A percentile compares a stretch with the other conserved stretches of the same genome.
Conservation (phyloP, 2,888 invertebrate genomes). For the Syrphus vitripennis region DNA sequence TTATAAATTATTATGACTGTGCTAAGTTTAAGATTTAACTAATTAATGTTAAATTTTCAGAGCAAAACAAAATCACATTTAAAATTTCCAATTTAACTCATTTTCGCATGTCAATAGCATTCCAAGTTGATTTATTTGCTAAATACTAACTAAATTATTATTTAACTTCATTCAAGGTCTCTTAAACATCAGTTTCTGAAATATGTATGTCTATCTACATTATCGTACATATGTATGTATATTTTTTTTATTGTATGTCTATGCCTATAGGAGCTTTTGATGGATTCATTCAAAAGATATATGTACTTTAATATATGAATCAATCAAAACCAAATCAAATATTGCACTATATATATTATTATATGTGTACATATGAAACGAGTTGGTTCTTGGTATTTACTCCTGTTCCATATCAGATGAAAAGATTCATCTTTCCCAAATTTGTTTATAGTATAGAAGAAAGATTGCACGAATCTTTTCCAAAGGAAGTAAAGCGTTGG, state of each 20-base stretch:
- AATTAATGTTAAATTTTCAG: no score
- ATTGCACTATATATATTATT: no score
- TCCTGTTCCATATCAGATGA: conserved; percentile 18
- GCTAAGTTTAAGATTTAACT: no score
- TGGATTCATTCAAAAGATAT: background rate
- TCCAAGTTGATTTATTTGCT: background rate
- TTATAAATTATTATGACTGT: no score
- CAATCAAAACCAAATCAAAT: conserved; percentile 20
- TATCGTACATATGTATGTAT: background rate
- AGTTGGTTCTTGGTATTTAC: conserved; percentile 16
- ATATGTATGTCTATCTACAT: background rate
- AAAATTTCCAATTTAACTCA: no score
- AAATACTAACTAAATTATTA: background rate
- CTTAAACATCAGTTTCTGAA: background rate
- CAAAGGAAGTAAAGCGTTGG: background rate
- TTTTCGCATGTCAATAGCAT: no score
- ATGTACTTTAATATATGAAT: conserved; percentile 1
- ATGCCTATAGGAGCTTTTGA: background rate
- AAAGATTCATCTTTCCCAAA: conserved; percentile 1
- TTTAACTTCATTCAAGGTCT: background rate
- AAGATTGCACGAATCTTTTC: background rate
- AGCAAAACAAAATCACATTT: no score
- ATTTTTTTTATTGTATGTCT: background rate
- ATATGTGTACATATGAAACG: background rate
- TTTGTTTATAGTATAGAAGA: background rate